phyloP scores from a whole-genome alignment of 1,140 invertebrate species.

The Trachymyrmex septentrionalis region DNA sequence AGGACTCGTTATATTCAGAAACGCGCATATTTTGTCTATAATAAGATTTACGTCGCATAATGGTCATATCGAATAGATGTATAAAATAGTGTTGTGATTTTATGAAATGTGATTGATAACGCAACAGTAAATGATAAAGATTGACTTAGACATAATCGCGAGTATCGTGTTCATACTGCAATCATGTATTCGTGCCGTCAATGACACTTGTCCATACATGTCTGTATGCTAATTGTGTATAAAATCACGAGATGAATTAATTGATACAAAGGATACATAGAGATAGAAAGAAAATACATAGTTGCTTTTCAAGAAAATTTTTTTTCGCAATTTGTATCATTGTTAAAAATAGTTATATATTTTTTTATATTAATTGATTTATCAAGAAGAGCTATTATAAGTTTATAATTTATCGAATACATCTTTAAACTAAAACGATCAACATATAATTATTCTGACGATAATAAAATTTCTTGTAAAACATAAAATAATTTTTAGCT shows the following conservation, averaged over 20 bases:
- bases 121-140: not conserved
- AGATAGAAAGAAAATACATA: no score
- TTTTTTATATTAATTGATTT: no score
- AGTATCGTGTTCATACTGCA: no score
- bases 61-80: not conserved
- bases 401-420: not conserved
- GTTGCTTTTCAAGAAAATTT: no score
- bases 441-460: not conserved
- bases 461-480: not conserved
- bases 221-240: no score
- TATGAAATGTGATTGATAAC: not conserved
- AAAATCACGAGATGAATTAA: no score
- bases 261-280: no score
- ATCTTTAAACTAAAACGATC: not conserved
- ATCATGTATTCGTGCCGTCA: no score
- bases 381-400: not conserved
- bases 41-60: conserved; percentile 1
- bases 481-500: not conserved
- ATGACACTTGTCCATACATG: no score
- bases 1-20: not conserved
- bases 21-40: not conserved
- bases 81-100: not conserved
- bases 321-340: no score
- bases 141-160: no score
- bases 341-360: no score